Conservation (phyloP, 2,113 vertebrate genomes). For the Leucopsar rothschildi region DNA sequence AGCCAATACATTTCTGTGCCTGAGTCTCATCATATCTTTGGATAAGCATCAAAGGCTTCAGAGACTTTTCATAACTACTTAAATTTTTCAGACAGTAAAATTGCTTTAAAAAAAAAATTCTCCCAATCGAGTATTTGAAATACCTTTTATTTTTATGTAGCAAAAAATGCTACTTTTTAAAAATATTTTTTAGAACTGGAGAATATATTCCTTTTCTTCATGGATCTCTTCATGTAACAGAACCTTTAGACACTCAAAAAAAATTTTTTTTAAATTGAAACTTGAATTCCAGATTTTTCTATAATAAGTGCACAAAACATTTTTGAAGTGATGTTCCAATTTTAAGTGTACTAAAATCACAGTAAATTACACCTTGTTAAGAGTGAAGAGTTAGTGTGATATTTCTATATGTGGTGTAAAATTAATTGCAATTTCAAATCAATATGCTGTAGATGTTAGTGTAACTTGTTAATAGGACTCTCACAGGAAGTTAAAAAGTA, state of each 20-base stretch:
- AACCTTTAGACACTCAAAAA: background rate
- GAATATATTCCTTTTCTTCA: background rate
- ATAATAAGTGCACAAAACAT: background rate
- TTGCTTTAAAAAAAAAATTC: background rate
- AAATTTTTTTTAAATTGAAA: background rate
- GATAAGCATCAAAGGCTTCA: background rate
- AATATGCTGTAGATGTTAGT: background rate
- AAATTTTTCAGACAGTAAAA: background rate
- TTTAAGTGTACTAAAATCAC: background rate
- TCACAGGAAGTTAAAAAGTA: background rate
- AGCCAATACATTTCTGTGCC: background rate
- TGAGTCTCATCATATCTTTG: background rate
- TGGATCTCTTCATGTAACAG: background rate
- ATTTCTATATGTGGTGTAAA: background rate
- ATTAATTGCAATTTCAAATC: background rate
- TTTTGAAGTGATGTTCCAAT: background rate
- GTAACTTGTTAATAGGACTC: background rate
- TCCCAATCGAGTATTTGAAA: background rate
- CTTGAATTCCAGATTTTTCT: background rate
- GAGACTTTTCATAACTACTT: background rate
- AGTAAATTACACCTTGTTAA: background rate
- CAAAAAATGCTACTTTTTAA: background rate
- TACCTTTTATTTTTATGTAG: background rate
- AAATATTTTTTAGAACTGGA: background rate
- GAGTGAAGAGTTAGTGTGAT: background rate